Evolutionary conservation across 2,888 invertebrate species (phyloP).

Genomic region (Vannuccia rotundouncinata): DNA sequence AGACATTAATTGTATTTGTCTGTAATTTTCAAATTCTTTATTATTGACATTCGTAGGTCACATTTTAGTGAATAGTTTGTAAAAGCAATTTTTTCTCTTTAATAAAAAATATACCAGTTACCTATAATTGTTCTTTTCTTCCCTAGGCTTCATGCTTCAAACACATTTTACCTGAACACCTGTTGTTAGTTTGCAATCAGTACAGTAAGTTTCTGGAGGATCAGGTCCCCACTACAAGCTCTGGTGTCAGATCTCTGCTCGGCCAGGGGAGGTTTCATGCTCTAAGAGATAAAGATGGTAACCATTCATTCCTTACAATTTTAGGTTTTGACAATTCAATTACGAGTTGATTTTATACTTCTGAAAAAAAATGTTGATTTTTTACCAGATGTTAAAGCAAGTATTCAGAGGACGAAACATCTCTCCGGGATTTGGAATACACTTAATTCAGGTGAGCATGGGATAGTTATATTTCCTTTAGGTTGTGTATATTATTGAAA

Average conservation of each 20-base stretch:
- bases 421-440: neutral
- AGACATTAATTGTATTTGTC: too few relatives aligned
- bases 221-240: neutral
- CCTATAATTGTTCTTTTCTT: too few relatives aligned
- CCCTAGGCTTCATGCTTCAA: neutral
- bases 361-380: too few relatives aligned
- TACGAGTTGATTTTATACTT: too few relatives aligned
- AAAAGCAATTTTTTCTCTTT: too few relatives aligned
- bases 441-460: neutral
- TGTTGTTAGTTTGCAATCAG: neutral
- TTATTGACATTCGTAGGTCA: too few relatives aligned
- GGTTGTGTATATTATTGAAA: neutral
- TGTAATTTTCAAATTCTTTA: too few relatives aligned
- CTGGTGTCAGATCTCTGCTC: neutral
- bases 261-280: neutral
- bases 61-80: too few relatives aligned
- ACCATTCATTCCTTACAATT: too few relatives aligned
- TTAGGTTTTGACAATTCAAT: too few relatives aligned
- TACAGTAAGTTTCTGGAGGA: neutral
- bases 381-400: neutral
- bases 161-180: neutral
- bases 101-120: too few relatives aligned
- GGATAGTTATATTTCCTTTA: neutral
- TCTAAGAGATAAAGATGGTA: neutral
- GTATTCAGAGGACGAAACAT: neutral